phyloP scores from a whole-genome alignment of 2,113 vertebrate species.

The Gasterosteus aculeatus region DNA sequence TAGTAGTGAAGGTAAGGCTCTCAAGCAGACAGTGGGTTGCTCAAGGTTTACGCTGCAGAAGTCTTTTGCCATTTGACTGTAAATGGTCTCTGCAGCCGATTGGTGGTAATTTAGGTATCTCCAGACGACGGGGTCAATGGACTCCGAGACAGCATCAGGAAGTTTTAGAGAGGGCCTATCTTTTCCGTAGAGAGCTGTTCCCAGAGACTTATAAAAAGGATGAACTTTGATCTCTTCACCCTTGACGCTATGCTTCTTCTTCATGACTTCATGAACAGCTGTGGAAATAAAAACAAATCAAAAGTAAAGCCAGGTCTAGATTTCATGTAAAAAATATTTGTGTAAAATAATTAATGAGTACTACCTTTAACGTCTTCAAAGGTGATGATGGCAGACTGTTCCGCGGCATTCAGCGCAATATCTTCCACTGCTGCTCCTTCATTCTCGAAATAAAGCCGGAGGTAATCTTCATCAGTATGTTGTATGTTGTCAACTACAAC shows the following conservation, averaged over 20 bases:
- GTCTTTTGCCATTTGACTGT: slow-evolving; percentile 65
- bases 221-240: slow-evolving; percentile 80
- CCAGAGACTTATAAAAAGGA: slow-evolving; percentile 85
- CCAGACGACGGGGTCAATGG: slow-evolving; percentile 75
- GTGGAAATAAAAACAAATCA: neutral
- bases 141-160: slow-evolving; percentile 78
- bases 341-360: neutral
- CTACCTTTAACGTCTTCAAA: slow-evolving; percentile 85
- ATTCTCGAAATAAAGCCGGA: slow-evolving; percentile 86
- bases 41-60: slow-evolving; percentile 73
- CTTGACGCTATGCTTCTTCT: slow-evolving; percentile 73
- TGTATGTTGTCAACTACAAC: slow-evolving; percentile 83
- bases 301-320: neutral
- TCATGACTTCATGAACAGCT: slow-evolving; percentile 65
- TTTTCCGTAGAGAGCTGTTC: slow-evolving; percentile 86
- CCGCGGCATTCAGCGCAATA: slow-evolving; percentile 67
- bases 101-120: slow-evolving; percentile 76
- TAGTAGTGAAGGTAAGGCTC: slow-evolving; percentile 73
- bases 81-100: slow-evolving; percentile 68
- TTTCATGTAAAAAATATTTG: neutral
- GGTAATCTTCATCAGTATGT: slow-evolving; percentile 51
- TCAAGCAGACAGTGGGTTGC: slow-evolving; percentile 72
- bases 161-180: slow-evolving; percentile 81
- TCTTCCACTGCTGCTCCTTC: slow-evolving; percentile 68
- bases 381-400: slow-evolving; percentile 84